Conservation (phyloP, 2,113 vertebrate genomes). For the Dinomys branickii region DNA sequence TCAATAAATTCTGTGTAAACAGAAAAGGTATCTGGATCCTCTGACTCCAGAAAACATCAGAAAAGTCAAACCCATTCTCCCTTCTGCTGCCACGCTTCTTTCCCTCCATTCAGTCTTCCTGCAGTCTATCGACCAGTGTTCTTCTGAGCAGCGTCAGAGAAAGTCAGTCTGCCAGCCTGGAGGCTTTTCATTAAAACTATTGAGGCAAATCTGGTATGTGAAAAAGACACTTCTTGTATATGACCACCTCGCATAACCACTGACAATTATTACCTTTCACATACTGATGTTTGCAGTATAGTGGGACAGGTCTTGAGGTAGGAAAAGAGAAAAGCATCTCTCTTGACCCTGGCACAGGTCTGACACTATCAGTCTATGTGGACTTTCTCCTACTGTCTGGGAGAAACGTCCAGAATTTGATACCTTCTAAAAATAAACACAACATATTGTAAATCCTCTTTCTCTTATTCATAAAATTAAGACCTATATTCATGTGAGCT, state of each 20-base stretch:
- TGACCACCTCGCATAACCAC: not conserved
- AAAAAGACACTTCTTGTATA: not conserved
- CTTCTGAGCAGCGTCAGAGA: not conserved
- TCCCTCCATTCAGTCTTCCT: not conserved
- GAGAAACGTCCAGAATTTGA: not conserved
- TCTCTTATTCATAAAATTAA: constrained; percentile 60
- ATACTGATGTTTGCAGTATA: not conserved
- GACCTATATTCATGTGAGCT: not conserved
- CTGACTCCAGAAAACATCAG: not conserved
- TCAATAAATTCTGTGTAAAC: not conserved
- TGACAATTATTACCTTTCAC: not conserved
- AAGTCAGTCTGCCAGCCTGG: not conserved
- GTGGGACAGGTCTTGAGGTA: not conserved
- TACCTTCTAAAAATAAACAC: not conserved
- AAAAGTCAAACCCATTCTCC: not conserved
- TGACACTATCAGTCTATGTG: not conserved
- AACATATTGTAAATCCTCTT: not conserved
- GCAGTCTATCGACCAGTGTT: not conserved
- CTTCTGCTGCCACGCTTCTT: not conserved
- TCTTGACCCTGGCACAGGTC: not conserved
- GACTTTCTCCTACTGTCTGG: not conserved
- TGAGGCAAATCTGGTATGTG: not conserved
- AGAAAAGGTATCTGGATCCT: not conserved
- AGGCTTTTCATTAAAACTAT: not conserved
- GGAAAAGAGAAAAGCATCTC: not conserved